Conservation (phyloP, 1,140 invertebrate species). For the Leptoteleia sp. region DNA sequence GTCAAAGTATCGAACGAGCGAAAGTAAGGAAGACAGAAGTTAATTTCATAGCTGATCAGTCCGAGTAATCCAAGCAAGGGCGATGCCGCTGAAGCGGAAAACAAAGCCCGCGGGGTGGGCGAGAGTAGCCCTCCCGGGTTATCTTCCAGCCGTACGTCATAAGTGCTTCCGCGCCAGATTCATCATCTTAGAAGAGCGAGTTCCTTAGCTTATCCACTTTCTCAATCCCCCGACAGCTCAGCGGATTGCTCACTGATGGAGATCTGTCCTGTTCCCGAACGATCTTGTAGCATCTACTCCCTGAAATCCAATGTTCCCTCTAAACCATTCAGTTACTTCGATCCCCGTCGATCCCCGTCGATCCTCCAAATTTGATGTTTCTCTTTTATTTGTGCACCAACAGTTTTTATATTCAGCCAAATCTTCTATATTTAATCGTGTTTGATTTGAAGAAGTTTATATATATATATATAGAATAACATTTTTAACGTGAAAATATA, state of each 20-base stretch:
- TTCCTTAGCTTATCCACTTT: conserved; percentile 73
- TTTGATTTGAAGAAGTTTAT: too few relatives aligned
- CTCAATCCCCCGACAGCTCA: conserved; percentile 71
- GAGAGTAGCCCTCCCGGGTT: conserved; percentile 71
- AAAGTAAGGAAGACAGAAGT: conserved; percentile 69
- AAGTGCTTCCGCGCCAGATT: conserved; percentile 81
- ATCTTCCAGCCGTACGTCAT: conserved; percentile 78
- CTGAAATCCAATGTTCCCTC: conserved; percentile 11
- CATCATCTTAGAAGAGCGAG: conserved; percentile 76
- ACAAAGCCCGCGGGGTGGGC: conserved; percentile 78
- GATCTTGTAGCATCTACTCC: conserved; percentile 29
- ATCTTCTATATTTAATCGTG: too few relatives aligned
- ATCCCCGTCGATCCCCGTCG: not conserved
- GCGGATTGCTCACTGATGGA: conserved; percentile 71
- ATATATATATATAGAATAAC: too few relatives aligned
- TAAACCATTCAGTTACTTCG: conserved; percentile 13
- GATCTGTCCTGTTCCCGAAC: conserved; percentile 60
- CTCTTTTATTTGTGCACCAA: too few relatives aligned
- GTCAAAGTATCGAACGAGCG: conserved; percentile 53
- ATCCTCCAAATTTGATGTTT: too few relatives aligned
- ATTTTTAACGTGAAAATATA: too few relatives aligned
- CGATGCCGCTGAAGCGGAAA: conserved; percentile 77
- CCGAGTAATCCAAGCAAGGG: conserved; percentile 78
- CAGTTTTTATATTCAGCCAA: too few relatives aligned
- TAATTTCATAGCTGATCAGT: conserved; percentile 82